A percentile compares a stretch with the other conserved stretches of the same genome.
Evolutionary conservation across 1,140 invertebrate species (phyloP).

Genomic region (Pogonognathellus flavescens): DNA sequence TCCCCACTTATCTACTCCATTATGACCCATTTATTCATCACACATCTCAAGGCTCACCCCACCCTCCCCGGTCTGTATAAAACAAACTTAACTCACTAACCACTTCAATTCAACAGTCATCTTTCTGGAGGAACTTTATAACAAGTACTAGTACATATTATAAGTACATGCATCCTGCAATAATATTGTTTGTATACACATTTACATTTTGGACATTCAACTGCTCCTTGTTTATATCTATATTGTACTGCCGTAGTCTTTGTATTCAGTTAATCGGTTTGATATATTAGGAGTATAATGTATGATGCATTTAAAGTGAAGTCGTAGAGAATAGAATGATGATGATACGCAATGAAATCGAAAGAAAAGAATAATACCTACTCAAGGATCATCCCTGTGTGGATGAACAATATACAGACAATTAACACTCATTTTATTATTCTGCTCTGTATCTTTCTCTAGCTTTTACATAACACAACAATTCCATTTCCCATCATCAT

Average conservation of each 20-base stretch:
- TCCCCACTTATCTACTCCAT: slow-evolving; percentile 44
- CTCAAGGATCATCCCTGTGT: slow-evolving; percentile 14
- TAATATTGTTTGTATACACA: too few relatives aligned
- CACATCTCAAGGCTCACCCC: slow-evolving; percentile 34
- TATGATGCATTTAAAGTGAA: too few relatives aligned
- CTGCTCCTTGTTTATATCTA: too few relatives aligned
- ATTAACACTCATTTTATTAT: slow-evolving; percentile 53
- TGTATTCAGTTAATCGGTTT: too few relatives aligned
- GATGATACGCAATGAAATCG: not conserved
- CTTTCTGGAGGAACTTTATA: too few relatives aligned
- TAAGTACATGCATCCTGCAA: too few relatives aligned
- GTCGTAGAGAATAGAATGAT: too few relatives aligned
- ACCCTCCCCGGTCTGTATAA: slow-evolving; percentile 6
- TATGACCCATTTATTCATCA: slow-evolving; percentile 50
- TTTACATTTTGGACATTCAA: too few relatives aligned
- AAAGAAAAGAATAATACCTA: not conserved
- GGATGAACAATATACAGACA: slow-evolving; percentile 13
- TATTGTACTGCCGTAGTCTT: too few relatives aligned
- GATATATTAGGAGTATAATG: too few relatives aligned
- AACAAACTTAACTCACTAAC: not conserved
- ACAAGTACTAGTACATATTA: too few relatives aligned
- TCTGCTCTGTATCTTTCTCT: slow-evolving; percentile 39
- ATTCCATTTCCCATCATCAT: slow-evolving; percentile 55
- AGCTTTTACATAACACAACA: slow-evolving; percentile 48
- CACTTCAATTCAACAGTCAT: not conserved